These are phyloP conservation scores for Orchesella flavescens DNA, from an alignment of 2,888 invertebrate genomes.

Conservation along the genomic window DNA sequence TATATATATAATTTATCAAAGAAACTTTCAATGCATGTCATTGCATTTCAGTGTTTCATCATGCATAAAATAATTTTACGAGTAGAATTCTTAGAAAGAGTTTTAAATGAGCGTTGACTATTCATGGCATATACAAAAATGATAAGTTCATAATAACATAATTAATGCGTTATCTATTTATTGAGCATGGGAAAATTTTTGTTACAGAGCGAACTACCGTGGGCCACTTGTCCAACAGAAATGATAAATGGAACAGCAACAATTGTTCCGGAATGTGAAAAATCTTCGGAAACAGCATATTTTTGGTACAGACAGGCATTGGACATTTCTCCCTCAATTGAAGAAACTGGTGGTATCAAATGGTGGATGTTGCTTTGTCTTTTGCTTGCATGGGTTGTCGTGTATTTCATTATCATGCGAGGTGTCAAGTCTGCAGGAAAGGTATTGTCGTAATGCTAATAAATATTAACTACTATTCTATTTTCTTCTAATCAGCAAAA, in stretches of 20 bases:
- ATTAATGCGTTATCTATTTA: no score
- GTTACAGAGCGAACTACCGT: conserved; percentile 85
- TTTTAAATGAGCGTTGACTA: no score
- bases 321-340: conserved; percentile 89
- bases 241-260: conserved; percentile 79
- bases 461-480: no score
- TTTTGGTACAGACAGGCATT: conserved; percentile 94
- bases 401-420: conserved; percentile 96
- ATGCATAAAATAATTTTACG: no score
- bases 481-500: no score
- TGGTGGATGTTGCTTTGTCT: conserved; percentile 96
- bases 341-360: conserved; percentile 87
- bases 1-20: no score
- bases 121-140: no score
- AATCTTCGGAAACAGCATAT: conserved; percentile 90
- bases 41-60: no score
- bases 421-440: conserved; percentile 97
- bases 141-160: no score
- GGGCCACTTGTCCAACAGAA: conserved; percentile 84
- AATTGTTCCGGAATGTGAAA: conserved; percentile 82
- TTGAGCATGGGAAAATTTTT: no score
- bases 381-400: conserved; percentile 89
- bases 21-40: no score
- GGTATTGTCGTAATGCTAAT: conserved; percentile 76
- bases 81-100: no score